A percentile compares a stretch with the other conserved stretches of the same genome.
phyloP scores from a whole-genome alignment of 2,797 vertebrate species.

The Sebastes minor region DNA sequence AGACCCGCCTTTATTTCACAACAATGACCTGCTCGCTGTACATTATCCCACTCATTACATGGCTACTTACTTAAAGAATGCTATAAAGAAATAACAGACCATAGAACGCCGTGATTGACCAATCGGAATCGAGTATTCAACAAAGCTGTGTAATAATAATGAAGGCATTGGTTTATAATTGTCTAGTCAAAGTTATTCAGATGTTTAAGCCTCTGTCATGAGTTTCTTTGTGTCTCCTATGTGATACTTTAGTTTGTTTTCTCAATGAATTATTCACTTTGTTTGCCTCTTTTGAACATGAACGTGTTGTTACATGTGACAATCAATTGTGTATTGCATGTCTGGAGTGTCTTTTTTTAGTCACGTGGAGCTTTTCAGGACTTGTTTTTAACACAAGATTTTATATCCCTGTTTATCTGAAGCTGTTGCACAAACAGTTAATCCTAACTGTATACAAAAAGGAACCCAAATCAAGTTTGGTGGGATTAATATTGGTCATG shows the following conservation, averaged over 20 bases:
- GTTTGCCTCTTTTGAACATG: not conserved
- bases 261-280: not conserved
- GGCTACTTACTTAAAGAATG: no score
- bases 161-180: not conserved
- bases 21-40: no score
- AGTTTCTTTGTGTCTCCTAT: not conserved
- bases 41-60: no score
- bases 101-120: no score
- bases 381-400: not conserved
- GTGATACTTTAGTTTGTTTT: not conserved
- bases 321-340: slow-evolving; percentile 39
- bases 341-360: not conserved
- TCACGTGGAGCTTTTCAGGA: not conserved
- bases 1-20: no score
- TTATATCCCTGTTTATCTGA: not conserved
- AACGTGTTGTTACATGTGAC: slow-evolving; percentile 40
- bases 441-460: not conserved
- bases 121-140: no score
- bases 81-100: no score
- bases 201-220: not conserved
- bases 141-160: not conserved
- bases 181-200: not conserved
- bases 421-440: not conserved
- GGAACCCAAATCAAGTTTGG: not conserved
- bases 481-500: not conserved